Evolutionary conservation across 2,113 vertebrate genomes (phyloP), one percentile per base, ranked within the genome.

Genomic region (Sterrhoptilus dennistouni): DNA sequence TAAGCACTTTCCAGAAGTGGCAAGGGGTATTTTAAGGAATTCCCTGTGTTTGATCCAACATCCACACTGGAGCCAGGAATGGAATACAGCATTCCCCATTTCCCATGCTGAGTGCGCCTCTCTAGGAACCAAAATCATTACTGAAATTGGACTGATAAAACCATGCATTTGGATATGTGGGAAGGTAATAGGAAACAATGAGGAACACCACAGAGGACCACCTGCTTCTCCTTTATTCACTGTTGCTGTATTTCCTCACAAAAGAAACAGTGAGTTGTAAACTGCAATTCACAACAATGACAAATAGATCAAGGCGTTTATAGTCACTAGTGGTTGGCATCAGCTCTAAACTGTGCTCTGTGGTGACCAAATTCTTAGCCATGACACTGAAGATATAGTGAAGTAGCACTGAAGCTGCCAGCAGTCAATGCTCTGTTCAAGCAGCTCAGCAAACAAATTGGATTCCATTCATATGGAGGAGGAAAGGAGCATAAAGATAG

Each of bases 231-330:
- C 31, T 94, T 81, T 70, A 33, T 87, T 82, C 45, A 24, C 33
- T 47, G 12, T 25, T 72, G 23, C 50, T 84, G 7, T 29, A 50
- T 68, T 90, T 91, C 71, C 42, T 81, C 77, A 69, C 68, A 72
- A 81, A 83, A 74, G 29, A 56, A 83, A 27, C n/a, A 56, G 31
- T 74, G 77, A 87, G 79, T 50, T 87, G 22, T 75, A 44, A 59
- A 78, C 69, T 71, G 33, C 61, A 60, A 63, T 71, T 94, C 78
- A 75, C 3, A 11, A 19, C 52, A 89, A 49, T 27, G 35, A 75
- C 53, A 70, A 74, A 90, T 31, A 87, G 45, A 92, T 90, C 53
- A 91, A 80, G 76, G 80, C 69, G 53, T 85, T 93, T 83, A 92
- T 63, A 78, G 53, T 60, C 71, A 42, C 72, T 63, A 36, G 57